Conservation (phyloP, 2,797 vertebrate genomes). For the Taeniopygia guttata region DNA sequence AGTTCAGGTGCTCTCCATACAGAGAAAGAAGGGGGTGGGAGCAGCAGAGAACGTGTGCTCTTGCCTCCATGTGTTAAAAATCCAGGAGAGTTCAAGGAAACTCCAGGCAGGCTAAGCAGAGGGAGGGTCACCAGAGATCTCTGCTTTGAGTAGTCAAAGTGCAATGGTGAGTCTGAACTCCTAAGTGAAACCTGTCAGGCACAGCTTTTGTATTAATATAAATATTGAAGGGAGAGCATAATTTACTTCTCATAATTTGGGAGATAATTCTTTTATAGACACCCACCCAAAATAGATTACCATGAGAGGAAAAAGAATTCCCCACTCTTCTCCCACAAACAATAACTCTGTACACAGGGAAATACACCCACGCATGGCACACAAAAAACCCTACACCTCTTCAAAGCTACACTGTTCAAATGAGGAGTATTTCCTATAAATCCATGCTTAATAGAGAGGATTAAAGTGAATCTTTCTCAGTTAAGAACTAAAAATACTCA, state of each 20-base stretch:
- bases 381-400: background rate
- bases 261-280: background rate
- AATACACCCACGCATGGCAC: constrained; percentile 2
- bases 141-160: background rate
- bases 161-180: background rate
- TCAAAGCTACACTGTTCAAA: background rate
- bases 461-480: constrained; percentile 4
- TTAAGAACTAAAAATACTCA: constrained; percentile 37
- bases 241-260: background rate
- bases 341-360: background rate
- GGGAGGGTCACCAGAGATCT: background rate
- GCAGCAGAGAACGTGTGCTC: background rate
- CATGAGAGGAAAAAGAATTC: background rate
- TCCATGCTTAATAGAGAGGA: constrained; percentile 20
- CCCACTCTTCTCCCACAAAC: background rate
- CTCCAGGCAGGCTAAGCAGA: background rate
- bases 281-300: background rate
- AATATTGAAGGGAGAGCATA: background rate
- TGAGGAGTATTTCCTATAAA: constrained; percentile 17
- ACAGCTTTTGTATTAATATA: background rate
- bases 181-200: constrained; percentile 10
- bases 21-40: background rate
- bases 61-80: background rate
- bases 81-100: background rate
- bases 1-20: background rate